Evolutionary conservation across 2,888 invertebrate species (phyloP).

Genomic region (Carabus problematicus): DNA sequence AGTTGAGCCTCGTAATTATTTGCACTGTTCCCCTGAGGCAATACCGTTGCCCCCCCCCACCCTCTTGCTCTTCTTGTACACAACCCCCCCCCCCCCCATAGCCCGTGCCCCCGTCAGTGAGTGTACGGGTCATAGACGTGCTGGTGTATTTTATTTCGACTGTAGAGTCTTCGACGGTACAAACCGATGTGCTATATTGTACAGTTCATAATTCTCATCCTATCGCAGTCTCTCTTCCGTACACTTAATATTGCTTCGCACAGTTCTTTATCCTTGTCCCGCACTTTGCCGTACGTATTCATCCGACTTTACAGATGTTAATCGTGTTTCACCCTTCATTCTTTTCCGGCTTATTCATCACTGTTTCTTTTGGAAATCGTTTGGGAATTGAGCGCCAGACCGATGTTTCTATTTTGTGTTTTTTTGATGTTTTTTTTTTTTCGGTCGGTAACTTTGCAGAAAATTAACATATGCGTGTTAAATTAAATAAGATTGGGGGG

Average conservation of each 20-base stretch:
- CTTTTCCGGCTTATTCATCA: constrained; percentile 43
- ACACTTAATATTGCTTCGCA: constrained; percentile 21
- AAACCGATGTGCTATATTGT: constrained; percentile 36
- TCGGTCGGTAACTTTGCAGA: no score
- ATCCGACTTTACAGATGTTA: constrained; percentile 32
- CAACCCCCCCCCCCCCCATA: constrained; percentile 5
- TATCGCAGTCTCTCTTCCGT: constrained; percentile 1
- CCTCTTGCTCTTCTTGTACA: no score
- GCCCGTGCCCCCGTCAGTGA: not conserved
- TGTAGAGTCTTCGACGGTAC: constrained; percentile 14
- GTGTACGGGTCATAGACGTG: constrained; percentile 2
- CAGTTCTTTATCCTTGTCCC: constrained; percentile 7
- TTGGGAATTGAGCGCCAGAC: no score
- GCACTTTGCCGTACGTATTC: constrained; percentile 18
- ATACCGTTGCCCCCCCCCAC: not conserved
- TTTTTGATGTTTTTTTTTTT: no score
- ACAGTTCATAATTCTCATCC: constrained; percentile 43
- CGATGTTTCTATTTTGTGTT: no score
- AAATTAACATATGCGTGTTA: no score
- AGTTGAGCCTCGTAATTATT: constrained; percentile 59
- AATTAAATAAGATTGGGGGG: no score
- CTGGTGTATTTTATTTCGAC: constrained; percentile 19
- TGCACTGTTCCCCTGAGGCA: constrained; percentile 53
- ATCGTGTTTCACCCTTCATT: constrained; percentile 39
- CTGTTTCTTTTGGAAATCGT: constrained; percentile 44